These are phyloP conservation scores for Agrotis clavis DNA, from an alignment of 2,888 invertebrate genomes.

Conservation along the genomic window DNA sequence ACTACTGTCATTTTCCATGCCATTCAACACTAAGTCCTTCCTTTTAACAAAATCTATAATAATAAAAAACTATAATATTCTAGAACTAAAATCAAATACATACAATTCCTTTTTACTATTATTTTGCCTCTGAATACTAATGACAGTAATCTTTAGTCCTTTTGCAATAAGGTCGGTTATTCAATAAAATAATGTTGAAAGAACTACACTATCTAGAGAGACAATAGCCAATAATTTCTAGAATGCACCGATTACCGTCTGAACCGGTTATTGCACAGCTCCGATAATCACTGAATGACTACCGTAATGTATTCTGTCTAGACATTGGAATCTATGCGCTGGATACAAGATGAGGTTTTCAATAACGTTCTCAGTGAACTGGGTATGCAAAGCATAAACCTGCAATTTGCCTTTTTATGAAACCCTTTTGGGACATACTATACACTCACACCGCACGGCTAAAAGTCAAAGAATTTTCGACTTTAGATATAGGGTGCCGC, in stretches of 20 bases:
- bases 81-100: constrained; percentile 9
- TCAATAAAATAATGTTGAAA: not conserved
- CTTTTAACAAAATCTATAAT: constrained; percentile 5
- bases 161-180: not conserved
- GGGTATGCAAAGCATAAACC: not conserved
- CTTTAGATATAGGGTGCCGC: too few relatives aligned
- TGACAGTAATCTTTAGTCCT: not conserved
- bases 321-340: constrained; percentile 33
- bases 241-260: constrained; percentile 27
- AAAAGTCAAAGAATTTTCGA: too few relatives aligned
- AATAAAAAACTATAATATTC: constrained; percentile 25
- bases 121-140: not conserved
- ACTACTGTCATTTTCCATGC: not conserved
- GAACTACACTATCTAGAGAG: not conserved
- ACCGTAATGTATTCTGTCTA: constrained; percentile 53
- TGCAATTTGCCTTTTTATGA: not conserved
- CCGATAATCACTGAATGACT: constrained; percentile 44
- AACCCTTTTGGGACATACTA: not conserved
- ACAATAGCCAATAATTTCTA: constrained; percentile 35
- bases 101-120: not conserved
- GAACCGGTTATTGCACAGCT: constrained; percentile 32
- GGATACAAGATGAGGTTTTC: constrained; percentile 26
- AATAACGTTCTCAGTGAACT: not conserved
- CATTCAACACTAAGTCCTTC: constrained; percentile 8
- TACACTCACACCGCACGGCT: too few relatives aligned